Evolutionary conservation across 2,888 invertebrate genomes (phyloP).

Genomic region (Drosophila kokeensis): DNA sequence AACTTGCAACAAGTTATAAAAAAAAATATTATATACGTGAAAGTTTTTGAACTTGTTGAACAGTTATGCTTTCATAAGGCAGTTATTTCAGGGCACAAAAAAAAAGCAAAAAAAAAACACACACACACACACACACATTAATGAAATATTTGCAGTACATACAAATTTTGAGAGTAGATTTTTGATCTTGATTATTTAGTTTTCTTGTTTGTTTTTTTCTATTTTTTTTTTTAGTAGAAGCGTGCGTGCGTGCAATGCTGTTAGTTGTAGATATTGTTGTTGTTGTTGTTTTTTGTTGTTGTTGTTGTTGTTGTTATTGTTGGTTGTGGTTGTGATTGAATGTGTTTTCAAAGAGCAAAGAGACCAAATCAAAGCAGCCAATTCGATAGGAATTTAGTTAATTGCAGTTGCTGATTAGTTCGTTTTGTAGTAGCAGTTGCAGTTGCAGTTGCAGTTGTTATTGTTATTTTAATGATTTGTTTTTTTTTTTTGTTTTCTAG

Average conservation of each 20-base stretch:
- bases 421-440: constrained; percentile 31
- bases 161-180: constrained; percentile 61
- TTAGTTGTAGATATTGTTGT: constrained; percentile 43
- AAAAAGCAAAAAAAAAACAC: constrained; percentile 8
- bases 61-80: background rate
- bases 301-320: constrained; percentile 35
- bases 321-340: constrained; percentile 44
- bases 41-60: background rate
- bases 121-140: constrained; percentile 30
- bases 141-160: constrained; percentile 62
- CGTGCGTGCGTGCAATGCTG: constrained; percentile 65
- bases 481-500: constrained; percentile 25
- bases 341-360: constrained; percentile 59
- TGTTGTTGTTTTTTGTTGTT: constrained; percentile 15
- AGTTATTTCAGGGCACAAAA: constrained; percentile 25
- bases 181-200: constrained; percentile 24
- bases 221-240: constrained; percentile 44
- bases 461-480: constrained; percentile 27
- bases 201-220: constrained; percentile 24
- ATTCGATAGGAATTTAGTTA: constrained; percentile 55
- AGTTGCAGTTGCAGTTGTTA: constrained; percentile 25
- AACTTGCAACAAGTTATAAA: background rate
- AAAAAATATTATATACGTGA: background rate
- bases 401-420: constrained; percentile 39
- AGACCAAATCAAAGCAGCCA: constrained; percentile 76